phyloP scores from a whole-genome alignment of 2,797 vertebrate species.

The Rhabdophis nuchalis region DNA sequence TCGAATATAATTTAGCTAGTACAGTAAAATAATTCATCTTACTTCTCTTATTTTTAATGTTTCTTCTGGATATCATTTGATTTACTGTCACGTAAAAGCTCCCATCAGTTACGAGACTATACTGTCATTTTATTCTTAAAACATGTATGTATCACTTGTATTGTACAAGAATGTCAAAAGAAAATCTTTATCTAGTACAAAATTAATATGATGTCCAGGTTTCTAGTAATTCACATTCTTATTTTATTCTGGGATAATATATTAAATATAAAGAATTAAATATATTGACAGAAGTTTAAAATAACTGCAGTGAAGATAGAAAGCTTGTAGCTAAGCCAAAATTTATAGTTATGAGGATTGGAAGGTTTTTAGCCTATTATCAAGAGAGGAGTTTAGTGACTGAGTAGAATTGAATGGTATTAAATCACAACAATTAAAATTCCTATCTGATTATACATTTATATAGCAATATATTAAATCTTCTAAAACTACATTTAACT shows the following conservation, averaged over 20 bases:
- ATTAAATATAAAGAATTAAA: slow-evolving; percentile 22
- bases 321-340: slow-evolving; percentile 43
- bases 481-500: slow-evolving; percentile 61
- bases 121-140: not conserved
- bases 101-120: not conserved
- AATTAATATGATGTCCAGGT: not conserved
- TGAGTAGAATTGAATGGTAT: slow-evolving; percentile 55
- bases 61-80: not conserved
- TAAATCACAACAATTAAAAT: slow-evolving; percentile 65
- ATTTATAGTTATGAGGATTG: slow-evolving; percentile 62
- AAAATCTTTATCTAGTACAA: slow-evolving; percentile 10
- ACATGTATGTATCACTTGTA: not conserved
- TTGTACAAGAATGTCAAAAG: not conserved
- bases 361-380: slow-evolving; percentile 55
- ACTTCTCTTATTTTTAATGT: not conserved
- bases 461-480: slow-evolving; percentile 49
- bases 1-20: not conserved
- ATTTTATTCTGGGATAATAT: not conserved
- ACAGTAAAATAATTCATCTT: not conserved
- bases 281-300: slow-evolving; percentile 24
- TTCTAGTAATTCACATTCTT: not conserved
- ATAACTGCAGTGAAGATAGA: slow-evolving; percentile 31
- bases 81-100: not conserved
- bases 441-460: slow-evolving; percentile 62
- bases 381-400: slow-evolving; percentile 64